A percentile compares a stretch with the other conserved stretches of the same genome.
Conservation (phyloP, 2,888 invertebrate species). For the Drosophila falleni region DNA sequence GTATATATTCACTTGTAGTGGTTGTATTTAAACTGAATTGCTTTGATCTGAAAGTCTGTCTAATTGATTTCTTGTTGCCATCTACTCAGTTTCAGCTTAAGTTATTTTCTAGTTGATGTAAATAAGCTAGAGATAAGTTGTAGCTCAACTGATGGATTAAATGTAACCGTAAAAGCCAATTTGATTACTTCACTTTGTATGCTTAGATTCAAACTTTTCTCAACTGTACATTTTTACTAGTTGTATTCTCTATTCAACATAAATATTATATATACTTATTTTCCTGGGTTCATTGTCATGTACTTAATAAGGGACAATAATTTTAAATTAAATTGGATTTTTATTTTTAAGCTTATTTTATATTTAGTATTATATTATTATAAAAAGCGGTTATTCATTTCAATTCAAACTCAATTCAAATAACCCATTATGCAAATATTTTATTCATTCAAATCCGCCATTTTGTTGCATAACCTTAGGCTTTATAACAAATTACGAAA, state of each 20-base stretch:
- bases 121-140: constrained; percentile 7
- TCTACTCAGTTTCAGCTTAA: constrained; percentile 11
- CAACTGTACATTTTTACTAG: not conserved
- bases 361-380: too few species aligned
- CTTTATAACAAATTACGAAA: constrained; percentile 1
- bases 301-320: too few species aligned
- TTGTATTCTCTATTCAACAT: too few species aligned
- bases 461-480: constrained; percentile 15
- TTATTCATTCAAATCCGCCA: constrained; percentile 28
- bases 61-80: constrained; percentile 55
- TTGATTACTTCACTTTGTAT: not conserved
- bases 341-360: too few species aligned
- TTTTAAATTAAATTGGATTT: too few species aligned
- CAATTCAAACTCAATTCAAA: not conserved
- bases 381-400: not conserved
- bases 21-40: constrained; percentile 29
- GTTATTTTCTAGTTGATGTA: constrained; percentile 13
- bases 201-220: not conserved
- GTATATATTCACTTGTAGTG: not conserved
- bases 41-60: constrained; percentile 59
- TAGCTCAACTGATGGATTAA: constrained; percentile 6
- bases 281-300: too few species aligned
- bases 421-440: constrained; percentile 1
- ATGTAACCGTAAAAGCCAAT: not conserved
- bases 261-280: too few species aligned